A percentile compares a stretch with the other conserved stretches of the same genome.
phyloP scores from a whole-genome alignment of 2,113 vertebrate genomes.

The Paradisaea rubra region DNA sequence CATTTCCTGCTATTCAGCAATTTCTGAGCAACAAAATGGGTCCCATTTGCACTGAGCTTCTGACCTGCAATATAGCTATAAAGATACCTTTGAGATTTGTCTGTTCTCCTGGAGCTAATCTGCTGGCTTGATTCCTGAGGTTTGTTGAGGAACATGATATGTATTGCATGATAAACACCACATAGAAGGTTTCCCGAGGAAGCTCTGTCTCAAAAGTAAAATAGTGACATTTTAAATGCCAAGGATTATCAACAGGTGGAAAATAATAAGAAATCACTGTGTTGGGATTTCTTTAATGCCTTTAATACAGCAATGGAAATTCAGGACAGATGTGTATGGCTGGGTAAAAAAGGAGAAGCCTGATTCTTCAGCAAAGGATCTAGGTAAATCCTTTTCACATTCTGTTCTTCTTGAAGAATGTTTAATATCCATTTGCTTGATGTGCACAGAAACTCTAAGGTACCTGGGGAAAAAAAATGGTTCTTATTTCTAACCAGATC shows the following conservation, averaged over 20 bases:
- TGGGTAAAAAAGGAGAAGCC: not conserved
- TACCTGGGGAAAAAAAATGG: rapidly evolving
- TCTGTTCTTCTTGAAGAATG: not conserved
- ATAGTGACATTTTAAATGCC: constrained; percentile 11
- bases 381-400: not conserved
- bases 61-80: constrained; percentile 54
- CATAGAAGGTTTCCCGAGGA: not conserved
- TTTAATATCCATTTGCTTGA: not conserved
- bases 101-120: constrained; percentile 51
- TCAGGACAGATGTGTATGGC: not conserved
- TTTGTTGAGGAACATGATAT: constrained; percentile 50
- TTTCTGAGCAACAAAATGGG: constrained; percentile 48
- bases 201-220: constrained; percentile 8
- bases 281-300: not conserved
- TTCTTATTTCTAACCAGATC: not conserved
- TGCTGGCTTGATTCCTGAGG: constrained; percentile 34
- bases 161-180: constrained; percentile 19
- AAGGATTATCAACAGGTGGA: constrained; percentile 23
- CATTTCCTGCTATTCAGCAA: constrained; percentile 47
- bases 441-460: not conserved
- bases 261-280: not conserved
- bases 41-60: constrained; percentile 35
- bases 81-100: constrained; percentile 44
- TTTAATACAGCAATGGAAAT: constrained; percentile 8
- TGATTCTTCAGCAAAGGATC: not conserved